Evolutionary conservation across 2,797 vertebrate genomes (phyloP).

Genomic region (Dromococcyx pavoninus): DNA sequence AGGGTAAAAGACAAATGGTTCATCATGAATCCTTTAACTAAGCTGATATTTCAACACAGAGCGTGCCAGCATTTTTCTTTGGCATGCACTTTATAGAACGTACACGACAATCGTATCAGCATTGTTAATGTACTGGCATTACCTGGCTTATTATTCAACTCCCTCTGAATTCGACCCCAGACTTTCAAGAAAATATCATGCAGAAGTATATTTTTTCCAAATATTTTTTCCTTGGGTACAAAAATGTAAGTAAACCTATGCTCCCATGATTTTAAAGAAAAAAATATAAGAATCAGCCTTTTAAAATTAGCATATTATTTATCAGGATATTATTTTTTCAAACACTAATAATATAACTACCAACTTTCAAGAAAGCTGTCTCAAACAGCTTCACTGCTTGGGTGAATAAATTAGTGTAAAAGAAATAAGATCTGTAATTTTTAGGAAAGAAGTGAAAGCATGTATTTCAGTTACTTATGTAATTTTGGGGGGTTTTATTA

Average conservation of each 20-base stretch:
- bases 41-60: slow-evolving; percentile 70
- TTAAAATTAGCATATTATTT: not conserved
- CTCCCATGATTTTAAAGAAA: not conserved
- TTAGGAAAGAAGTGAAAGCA: not conserved
- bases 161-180: not conserved
- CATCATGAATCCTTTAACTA: slow-evolving; percentile 71
- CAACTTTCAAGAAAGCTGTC: not conserved
- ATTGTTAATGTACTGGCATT: slow-evolving; percentile 62
- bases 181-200: slow-evolving; percentile 3
- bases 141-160: slow-evolving; percentile 62
- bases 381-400: not conserved
- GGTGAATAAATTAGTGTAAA: not conserved
- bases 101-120: slow-evolving; percentile 52
- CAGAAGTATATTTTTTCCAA: not conserved
- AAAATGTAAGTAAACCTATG: not conserved
- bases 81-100: slow-evolving; percentile 24
- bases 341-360: not conserved
- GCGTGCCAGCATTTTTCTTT: slow-evolving; percentile 61
- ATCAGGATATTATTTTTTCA: not conserved
- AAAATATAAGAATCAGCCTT: not conserved
- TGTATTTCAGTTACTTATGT: not conserved
- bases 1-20: slow-evolving; percentile 73
- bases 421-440: not conserved
- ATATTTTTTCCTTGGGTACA: not conserved
- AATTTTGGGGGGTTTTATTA: not conserved